Evolutionary conservation across 2,113 vertebrate genomes (phyloP), one percentile per base, ranked within the genome.

Genomic region (Aspiorhynchus laticeps): DNA sequence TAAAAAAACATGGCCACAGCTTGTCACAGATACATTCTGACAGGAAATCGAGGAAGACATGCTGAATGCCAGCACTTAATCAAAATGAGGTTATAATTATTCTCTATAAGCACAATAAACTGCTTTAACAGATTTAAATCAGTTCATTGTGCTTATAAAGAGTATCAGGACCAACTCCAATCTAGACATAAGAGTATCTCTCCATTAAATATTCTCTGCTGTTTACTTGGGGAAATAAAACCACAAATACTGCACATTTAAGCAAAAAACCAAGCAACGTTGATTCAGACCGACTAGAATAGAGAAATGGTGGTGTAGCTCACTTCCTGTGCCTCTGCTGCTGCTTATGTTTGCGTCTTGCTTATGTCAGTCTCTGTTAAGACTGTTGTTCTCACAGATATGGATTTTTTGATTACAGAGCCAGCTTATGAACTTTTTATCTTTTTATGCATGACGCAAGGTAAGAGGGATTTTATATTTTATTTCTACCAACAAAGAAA

Each of bases 371-470:
- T 51, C 15, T 53, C 31, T 38, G 17, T 26, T 59, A 71, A 61
- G 36, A 26, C 63, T 51, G 33, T 33, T 59, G 24, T 51, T 12
- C 12, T 26, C 63, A 14, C 83, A 90, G 87, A 88, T 71, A 92
- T 94, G 94, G 87, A 88, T 88, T 83, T 74, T 77, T 77, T 51
- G 56, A 65, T 69, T 24, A 82, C 86, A 56, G 63, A 80, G 80
- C 67, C 79, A 10, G 84, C 73, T 82, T 67, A 76, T 73, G 87
- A 65, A 48, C 80, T 94, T 80, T 77, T 93, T 36, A 76, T 93
- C 4, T 86, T 91, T 65, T 63, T 82, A 53, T 89, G 82, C 9
- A 48, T 92, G 73, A 87, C 78, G 85, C 91, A 91, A 92, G 94
- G 95, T 94, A 93, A 92, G 90, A 67, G 74, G 80, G 48, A 43